Percentiles rank a stretch among this genome's conserved stretches.
Conservation (phyloP, 1,140 invertebrate species). For the Megalopta genalis region DNA sequence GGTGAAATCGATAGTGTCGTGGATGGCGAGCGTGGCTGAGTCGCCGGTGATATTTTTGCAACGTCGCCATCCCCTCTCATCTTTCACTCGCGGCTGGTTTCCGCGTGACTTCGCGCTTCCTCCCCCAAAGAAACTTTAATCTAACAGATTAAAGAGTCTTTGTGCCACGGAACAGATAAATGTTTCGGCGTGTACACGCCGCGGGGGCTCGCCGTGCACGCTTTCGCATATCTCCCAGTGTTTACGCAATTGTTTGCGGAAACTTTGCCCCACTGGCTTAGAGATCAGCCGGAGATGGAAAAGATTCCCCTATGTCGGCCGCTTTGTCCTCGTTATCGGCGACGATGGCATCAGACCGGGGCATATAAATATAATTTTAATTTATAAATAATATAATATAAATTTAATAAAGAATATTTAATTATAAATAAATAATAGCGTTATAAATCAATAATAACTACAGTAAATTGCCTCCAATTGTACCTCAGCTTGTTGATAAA, state of each 20-base stretch:
- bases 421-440: no score
- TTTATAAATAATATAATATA: no score
- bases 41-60: conserved; percentile 55
- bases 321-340: neutral
- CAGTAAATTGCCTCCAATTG: no score
- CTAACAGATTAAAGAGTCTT: conserved; percentile 55
- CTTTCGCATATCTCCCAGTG: conserved; percentile 1
- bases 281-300: neutral
- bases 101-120: conserved; percentile 44
- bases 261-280: neutral
- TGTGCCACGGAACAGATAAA: conserved; percentile 26
- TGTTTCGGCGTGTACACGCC: neutral
- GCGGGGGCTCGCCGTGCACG: conserved; percentile 19
- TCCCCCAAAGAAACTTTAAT: conserved; percentile 52
- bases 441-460: no score
- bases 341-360: no score
- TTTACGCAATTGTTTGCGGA: conserved; percentile 28
- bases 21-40: conserved; percentile 35
- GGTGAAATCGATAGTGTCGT: conserved; percentile 44
- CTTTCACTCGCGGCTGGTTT: conserved; percentile 33
- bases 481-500: no score
- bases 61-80: conserved; percentile 23
- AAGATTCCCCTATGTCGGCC: no score
- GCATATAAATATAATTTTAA: no score
- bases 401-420: no score